Base-by-base conservation (phyloP, 1,140 invertebrate species). In the Conus ventricosus region DNA sequence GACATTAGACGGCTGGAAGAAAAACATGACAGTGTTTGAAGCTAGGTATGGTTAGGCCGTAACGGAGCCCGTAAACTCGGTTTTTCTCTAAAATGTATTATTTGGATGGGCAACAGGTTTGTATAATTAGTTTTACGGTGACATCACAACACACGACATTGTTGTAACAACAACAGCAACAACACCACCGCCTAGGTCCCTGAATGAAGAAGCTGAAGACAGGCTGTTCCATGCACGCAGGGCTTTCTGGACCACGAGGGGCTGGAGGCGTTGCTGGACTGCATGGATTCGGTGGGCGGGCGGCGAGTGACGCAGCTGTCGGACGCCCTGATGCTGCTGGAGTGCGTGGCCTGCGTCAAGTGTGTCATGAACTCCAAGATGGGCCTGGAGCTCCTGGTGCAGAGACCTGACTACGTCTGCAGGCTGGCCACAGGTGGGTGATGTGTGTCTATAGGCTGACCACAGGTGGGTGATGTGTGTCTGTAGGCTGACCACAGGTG, bases 291-390 rank as follows among this genome's bases (percentile, higher is more conserved):
- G 13, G 90, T 96, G 55, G 93, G 95, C 25, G 90, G 92, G 20
- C 89, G 90, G 76, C 90, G 92, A 4, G 93, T 93, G 51, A 91
- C 89, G 17, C 90, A 94, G 89, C 88, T 96, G 51, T 91, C 94
- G 13, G 95, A 95, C 71, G 95, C 95, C n/a, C 85, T 96, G 27
- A 88, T 95, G 20, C 94, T 96, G 89, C 90, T 96, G 55, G 95
- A 96, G 88, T 95, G 95, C 90, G 94, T 96, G 6, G 87, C 91
- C 6, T 96, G 95, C 87, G 90, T 96, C 84, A 94, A 95, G 85
- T 94, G 95, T 1, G 94, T 96, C 27, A 95, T 96, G 91, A 96
- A 96, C 91, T 96, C 95, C 1, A 94, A 94, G 87, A 93, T 95
- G 25, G 96, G 96, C 15, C 91, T 96, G 39, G 94, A 95, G 25